Base-by-base conservation (phyloP, 2,113 vertebrate genomes). In the Pollachius pollachius region DNA sequence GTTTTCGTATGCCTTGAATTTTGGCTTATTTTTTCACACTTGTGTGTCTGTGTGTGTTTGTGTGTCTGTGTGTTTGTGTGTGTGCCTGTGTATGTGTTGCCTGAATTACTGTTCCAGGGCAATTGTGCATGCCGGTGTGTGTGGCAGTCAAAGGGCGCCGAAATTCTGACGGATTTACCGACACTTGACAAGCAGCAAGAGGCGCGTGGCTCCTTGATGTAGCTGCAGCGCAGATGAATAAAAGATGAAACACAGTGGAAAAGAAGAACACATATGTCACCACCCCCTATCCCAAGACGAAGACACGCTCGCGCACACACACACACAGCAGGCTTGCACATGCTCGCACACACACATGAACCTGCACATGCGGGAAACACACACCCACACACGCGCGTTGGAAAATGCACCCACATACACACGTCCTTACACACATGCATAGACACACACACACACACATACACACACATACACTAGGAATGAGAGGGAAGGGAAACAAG, bases 191-290 rank as follows among this genome's bases (percentile, higher is more conserved):
- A 87, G 87, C 85, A 82, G 78, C 80, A 67, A 80, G 79, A 88
- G 83, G 82, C 87, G 52, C 80, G 79, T 37, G 84, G 77, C 83
- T 88, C 84, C 87, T 89, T 91, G 83, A 91, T 91, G 88, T 84
- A 70, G 73, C 83, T 82, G 75, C 87, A 85, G 87, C 64, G 0
- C 74, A 70, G 81, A 86, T 89, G 89, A 89, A 91, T 89, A 89
- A 91, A 89, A 91, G 87, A 89, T 89, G 82, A 87, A 89, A 91
- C 80, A 85, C 87, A 89, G 84, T 86, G 4, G 1, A 78, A 13
- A 48, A 48, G 41, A 81, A 83, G 86, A 89, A 85, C 85, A 84
- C 79, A 84, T 74, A 85, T 81, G 86, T 75, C 86, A 78, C 85
- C 84, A 70, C 83, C 79, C 79, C 83, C 80, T 71, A 81, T 72